These are phyloP conservation scores for Siniperca chuatsi DNA, from an alignment of 2,113 vertebrate species.

Conservation along the genomic window DNA sequence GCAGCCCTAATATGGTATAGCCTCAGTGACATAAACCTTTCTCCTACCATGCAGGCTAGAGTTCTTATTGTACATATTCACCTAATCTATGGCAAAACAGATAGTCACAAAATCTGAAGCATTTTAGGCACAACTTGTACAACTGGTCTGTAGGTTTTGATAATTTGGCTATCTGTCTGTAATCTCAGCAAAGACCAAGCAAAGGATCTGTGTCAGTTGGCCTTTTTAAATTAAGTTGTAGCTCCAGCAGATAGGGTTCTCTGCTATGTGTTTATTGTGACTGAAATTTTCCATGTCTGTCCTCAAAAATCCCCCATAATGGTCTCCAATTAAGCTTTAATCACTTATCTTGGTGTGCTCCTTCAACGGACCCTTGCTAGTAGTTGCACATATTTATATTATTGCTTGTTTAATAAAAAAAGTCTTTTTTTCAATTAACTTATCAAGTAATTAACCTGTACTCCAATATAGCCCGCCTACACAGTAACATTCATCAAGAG, in stretches of 20 bases:
- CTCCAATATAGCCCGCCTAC: background rate
- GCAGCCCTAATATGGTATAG: background rate
- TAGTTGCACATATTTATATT: background rate
- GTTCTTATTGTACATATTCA: background rate
- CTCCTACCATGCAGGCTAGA: background rate
- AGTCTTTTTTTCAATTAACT: background rate
- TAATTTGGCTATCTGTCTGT: background rate
- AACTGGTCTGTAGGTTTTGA: background rate
- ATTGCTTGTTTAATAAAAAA: background rate
- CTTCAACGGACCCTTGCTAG: background rate
- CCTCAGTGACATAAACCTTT: background rate
- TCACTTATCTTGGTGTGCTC: background rate
- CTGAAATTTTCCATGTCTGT: background rate
- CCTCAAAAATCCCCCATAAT: background rate
- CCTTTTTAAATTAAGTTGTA: background rate
- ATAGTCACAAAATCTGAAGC: background rate
- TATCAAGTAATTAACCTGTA: slow-evolving; percentile 2
- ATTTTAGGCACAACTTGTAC: background rate
- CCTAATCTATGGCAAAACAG: background rate
- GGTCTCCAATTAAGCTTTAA: background rate
- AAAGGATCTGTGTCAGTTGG: background rate
- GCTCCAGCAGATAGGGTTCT: background rate
- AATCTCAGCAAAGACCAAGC: background rate
- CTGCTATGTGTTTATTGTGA: background rate
- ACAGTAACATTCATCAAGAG: slow-evolving; percentile 7